Base-by-base conservation (phyloP, 2,888 invertebrate species). In the Ariolimax columbianus region DNA sequence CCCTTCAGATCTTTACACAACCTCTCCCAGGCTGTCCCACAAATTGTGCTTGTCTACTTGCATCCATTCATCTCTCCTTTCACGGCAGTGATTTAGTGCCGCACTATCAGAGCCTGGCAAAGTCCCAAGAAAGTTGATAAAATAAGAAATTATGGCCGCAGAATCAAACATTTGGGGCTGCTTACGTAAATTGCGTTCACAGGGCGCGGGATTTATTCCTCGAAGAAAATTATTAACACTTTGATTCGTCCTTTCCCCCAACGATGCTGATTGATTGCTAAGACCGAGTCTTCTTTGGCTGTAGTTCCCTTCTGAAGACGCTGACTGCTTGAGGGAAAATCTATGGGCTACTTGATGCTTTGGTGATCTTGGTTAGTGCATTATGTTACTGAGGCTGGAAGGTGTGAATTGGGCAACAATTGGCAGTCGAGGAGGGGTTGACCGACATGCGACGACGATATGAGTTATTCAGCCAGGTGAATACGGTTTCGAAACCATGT, bases 181-280 rank as follows among this genome's bases (percentile, higher is more conserved):
- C 63, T 78, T 63, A 78, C 78, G 78, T 78, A 59, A 78, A 78
- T 78, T 78, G 63, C 38, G 23, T 40, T 51, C 40, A 3, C 17
- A n/a, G 40, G 38, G 78, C 38, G 11, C 38, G 59, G 78, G 40
- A 40, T 78, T 63, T 63, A 40, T 78, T 38, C 40, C 63, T 63
- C 3, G 26, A 59, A 78, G 63, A 63, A 78, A 78, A 78, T 78
- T 78, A 78, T 78, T 63, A 78, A 78, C 78, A 78, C 78, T 78
- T 59, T 63, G 63, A 78, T 78, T 63, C 40, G 38, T 63, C 17
- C 40, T 33, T 63, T 47, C 78, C 78, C n/a, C 63, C 26, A 40
- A 40, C 78, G 23, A 14, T 40, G 55, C 63, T 78, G 78, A 78
- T 78, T 55, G 78, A 78, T 78, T 40, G 78, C 78, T 55, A 40